Evolutionary conservation across 2,113 vertebrate genomes (phyloP), one percentile per base, ranked within the genome.

Genomic region (Stegastes partitus): DNA sequence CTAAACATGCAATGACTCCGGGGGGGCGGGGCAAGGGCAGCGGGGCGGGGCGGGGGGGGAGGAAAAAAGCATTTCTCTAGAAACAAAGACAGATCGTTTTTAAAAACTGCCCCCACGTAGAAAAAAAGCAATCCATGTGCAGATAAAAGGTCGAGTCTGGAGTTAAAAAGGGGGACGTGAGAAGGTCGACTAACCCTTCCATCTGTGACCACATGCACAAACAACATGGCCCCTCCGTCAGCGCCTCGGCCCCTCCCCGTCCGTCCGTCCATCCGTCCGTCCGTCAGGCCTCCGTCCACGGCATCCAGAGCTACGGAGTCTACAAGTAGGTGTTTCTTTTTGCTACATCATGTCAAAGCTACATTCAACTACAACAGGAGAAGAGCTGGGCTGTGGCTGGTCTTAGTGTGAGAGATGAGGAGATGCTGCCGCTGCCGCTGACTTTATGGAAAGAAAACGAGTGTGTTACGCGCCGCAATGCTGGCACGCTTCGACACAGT

Each of bases 301-400:
- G 91, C 90, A 88, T 94, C 87, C 31, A 9, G 92, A 92, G 90
- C 92, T 94, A 95, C 89, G 91, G 91, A 94, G 79, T 92, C 90
- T 93, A 93, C 93, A 93, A 89, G 90, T 91, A 88, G 82, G 62
- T 93, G 87, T 92, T 93, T 77, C 31, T 34, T 89, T 92, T 93
- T 95, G 93, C 93, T 95, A 95, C 94, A 95, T 95, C 83, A 92
- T 93, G 86, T 95, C 91, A 93, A 94, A 93, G 93, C 94, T 95
- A 95, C 94, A 94, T 94, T 94, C 90, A 93, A 93, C 92, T 93
- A 94, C 89, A 82, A 87, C 78, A 93, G 91, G 83, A 92, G 90
- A 94, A 92, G 90, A 92, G 93, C 90, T 94, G 87, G 90, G 87
- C 91, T 93, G 94, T 94, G 94, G 93, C 94, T 95, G 94, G 93